A percentile compares a stretch with the other conserved stretches of the same genome.
Evolutionary conservation across 2,888 invertebrate genomes (phyloP).

Genomic region (Drosophila mimetica): DNA sequence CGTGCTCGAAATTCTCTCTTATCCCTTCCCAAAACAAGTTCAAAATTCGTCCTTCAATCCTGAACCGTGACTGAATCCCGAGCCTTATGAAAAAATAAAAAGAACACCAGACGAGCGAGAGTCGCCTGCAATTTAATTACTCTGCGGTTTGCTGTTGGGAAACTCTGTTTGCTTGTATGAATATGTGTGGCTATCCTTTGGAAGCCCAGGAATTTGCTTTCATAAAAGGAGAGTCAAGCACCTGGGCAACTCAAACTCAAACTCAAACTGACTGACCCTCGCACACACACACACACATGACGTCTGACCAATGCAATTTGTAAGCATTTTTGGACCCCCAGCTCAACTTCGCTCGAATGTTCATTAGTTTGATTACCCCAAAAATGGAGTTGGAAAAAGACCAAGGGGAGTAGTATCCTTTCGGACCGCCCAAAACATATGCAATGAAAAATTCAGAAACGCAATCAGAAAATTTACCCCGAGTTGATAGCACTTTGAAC

Average conservation of each 20-base stretch:
- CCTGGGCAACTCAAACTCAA: constrained; percentile 4
- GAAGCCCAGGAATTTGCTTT: constrained; percentile 26
- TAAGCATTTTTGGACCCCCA: constrained; percentile 22
- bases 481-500: constrained; percentile 54
- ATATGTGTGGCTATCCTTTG: constrained; percentile 10
- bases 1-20: constrained; percentile 50
- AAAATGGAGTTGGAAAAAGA: constrained; percentile 28
- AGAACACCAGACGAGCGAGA: constrained; percentile 41
- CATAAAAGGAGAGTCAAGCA: constrained; percentile 31
- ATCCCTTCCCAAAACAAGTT: constrained; percentile 41
- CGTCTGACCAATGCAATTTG: constrained; percentile 41
- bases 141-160: constrained; percentile 50
- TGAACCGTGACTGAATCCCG: constrained; percentile 7
- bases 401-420: not conserved
- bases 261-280: constrained; percentile 24
- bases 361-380: constrained; percentile 67
- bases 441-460: constrained; percentile 48
- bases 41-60: constrained; percentile 70
- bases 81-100: constrained; percentile 17
- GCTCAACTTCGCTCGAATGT: constrained; percentile 27
- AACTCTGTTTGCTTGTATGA: constrained; percentile 19
- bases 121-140: constrained; percentile 75
- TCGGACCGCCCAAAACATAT: constrained; percentile 26
- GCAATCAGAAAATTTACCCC: constrained; percentile 20
- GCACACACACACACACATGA: constrained; percentile 12